Conservation (phyloP, 2,888 invertebrate genomes). For the Callosobruchus maculatus region DNA sequence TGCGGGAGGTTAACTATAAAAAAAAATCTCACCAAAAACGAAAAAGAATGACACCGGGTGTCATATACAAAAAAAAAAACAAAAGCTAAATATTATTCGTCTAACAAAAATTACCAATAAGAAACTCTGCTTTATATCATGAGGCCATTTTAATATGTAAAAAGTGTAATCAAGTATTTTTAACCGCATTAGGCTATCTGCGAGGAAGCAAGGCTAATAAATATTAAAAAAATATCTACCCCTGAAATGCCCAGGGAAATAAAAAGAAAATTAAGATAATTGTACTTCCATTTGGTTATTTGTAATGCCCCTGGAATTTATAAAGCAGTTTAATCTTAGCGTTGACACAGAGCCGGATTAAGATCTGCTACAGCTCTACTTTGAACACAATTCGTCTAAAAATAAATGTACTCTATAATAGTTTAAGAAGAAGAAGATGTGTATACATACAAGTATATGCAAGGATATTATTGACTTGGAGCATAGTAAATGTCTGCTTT, state of each 20-base stretch:
- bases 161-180: not conserved
- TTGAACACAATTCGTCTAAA: no score
- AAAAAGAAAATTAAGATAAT: conserved; percentile 49
- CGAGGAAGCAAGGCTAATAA: conserved; percentile 10
- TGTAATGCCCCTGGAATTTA: conserved; percentile 45
- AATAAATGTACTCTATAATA: no score
- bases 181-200: not conserved
- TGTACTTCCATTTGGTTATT: conserved; percentile 47
- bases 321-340: conserved; percentile 46
- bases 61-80: no score
- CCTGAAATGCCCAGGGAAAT: conserved; percentile 29
- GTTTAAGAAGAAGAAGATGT: no score
- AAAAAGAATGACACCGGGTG: no score
- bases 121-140: not conserved
- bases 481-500: no score
- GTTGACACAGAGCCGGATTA: conserved; percentile 14
- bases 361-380: not conserved
- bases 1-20: no score
- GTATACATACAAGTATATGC: no score
- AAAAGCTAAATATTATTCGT: no score
- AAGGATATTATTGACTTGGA: no score
- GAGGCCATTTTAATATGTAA: not conserved
- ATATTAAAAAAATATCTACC: conserved; percentile 39
- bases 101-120: no score
- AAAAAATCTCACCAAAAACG: no score